These are phyloP conservation scores for Pseudomugil gertrudae DNA, from an alignment of 2,797 vertebrate genomes.

Conservation along the genomic window DNA sequence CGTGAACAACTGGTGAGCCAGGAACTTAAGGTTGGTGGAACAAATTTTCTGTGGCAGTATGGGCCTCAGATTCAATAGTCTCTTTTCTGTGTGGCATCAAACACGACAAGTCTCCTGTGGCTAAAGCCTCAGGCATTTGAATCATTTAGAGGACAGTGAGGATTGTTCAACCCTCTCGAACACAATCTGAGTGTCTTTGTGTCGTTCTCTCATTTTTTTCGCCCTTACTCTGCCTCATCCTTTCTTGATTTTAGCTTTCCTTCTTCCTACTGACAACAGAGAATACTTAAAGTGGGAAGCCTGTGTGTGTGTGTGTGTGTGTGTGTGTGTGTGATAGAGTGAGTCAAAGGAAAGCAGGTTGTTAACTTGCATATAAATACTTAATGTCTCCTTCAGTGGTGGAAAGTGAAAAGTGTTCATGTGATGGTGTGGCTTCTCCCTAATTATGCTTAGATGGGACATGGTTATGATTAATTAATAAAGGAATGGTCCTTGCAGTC, in stretches of 20 bases:
- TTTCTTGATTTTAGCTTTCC: conserved; percentile 50
- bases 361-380: conserved; percentile 96
- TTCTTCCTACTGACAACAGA: conserved; percentile 53
- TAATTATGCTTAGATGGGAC: conserved; percentile 98
- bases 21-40: conserved; percentile 89
- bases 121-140: conserved; percentile 86
- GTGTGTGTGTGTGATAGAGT: conserved; percentile 10
- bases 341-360: conserved; percentile 75
- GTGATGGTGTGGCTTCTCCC: conserved; percentile 92
- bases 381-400: conserved; percentile 93
- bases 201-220: conserved; percentile 27
- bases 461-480: conserved; percentile 98
- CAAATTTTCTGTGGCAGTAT: conserved; percentile 56
- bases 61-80: conserved; percentile 49
- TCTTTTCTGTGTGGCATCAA: conserved; percentile 76
- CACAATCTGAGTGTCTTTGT: conserved; percentile 46
- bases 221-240: conserved; percentile 26
- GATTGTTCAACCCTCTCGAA: conserved; percentile 43
- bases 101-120: conserved; percentile 81
- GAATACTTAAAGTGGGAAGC: conserved; percentile 59
- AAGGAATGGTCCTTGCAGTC: conserved; percentile 89
- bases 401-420: conserved; percentile 81
- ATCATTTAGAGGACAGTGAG: conserved; percentile 69
- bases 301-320: conserved; percentile 36
- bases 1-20: conserved; percentile 86